Evolutionary conservation across 2,888 invertebrate genomes (phyloP).

Genomic region (Drosophila formosana): DNA sequence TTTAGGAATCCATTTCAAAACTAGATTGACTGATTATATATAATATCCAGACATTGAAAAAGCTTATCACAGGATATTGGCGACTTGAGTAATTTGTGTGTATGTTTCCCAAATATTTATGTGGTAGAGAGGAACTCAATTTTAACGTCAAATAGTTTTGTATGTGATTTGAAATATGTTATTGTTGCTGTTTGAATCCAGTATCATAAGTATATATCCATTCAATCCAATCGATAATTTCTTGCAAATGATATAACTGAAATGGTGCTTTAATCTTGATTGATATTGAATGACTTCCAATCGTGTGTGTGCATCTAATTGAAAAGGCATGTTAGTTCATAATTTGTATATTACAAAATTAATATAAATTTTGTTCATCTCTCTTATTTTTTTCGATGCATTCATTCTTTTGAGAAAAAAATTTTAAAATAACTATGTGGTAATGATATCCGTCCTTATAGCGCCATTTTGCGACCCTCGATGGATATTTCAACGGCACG

Average conservation of each 20-base stretch:
- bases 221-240: not conserved
- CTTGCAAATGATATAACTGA: not conserved
- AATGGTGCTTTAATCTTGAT: not conserved
- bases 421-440: slow-evolving; percentile 16
- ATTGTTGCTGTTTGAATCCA: slow-evolving; percentile 5
- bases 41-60: slow-evolving; percentile 19
- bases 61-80: slow-evolving; percentile 46
- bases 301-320: slow-evolving; percentile 7
- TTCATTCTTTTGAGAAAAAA: slow-evolving; percentile 16
- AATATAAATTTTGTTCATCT: slow-evolving; percentile 50
- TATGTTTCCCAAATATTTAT: slow-evolving; percentile 15
- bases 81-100: slow-evolving; percentile 30
- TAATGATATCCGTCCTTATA: slow-evolving; percentile 86
- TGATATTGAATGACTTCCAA: not conserved
- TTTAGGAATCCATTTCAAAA: not conserved
- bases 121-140: slow-evolving; percentile 35
- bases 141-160: slow-evolving; percentile 23
- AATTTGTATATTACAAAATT: slow-evolving; percentile 47
- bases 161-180: slow-evolving; percentile 23
- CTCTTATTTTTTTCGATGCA: slow-evolving; percentile 20
- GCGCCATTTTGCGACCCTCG: slow-evolving; percentile 97
- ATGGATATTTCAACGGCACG: slow-evolving; percentile 97
- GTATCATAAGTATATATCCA: slow-evolving; percentile 8
- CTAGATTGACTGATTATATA: not conserved
- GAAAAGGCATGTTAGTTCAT: slow-evolving; percentile 21